Percentiles rank a stretch among this genome's conserved stretches.
Evolutionary conservation across 2,797 vertebrate genomes (phyloP).

Genomic region (Poeciliopsis presidionis): DNA sequence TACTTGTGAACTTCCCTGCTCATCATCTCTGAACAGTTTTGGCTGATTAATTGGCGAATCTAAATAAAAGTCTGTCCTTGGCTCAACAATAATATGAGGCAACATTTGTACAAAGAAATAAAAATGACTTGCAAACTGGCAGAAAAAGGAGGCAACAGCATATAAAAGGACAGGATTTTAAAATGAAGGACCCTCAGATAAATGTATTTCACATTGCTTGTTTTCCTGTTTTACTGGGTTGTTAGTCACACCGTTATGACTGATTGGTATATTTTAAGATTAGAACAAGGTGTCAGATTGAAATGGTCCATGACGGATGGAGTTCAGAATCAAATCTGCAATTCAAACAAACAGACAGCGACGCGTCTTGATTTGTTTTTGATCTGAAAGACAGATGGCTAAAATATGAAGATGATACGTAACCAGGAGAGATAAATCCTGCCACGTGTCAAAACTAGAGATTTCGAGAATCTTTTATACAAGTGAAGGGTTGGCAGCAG

Average conservation of each 20-base stretch:
- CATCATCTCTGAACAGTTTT: neutral
- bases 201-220: neutral
- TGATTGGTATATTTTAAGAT: constrained; percentile 23
- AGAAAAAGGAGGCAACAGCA: neutral
- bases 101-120: neutral
- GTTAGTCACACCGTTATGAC: neutral
- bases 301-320: constrained; percentile 33
- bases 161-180: neutral
- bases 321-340: constrained; percentile 14
- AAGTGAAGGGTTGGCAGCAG: constrained; percentile 39
- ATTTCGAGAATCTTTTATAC: constrained; percentile 31
- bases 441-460: constrained; percentile 39
- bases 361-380: constrained; percentile 29
- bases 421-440: constrained; percentile 28
- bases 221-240: neutral
- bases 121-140: neutral
- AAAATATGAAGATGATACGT: constrained; percentile 18
- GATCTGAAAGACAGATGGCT: constrained; percentile 41
- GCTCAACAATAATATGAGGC: neutral
- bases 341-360: constrained; percentile 16
- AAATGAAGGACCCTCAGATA: neutral
- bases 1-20: neutral
- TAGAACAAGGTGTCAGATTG: constrained; percentile 13
- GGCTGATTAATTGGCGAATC: neutral
- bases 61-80: neutral